A percentile compares a stretch with the other conserved stretches of the same genome.
Conservation (phyloP, 2,113 vertebrate genomes). For the Gnathonemus echidnorhynchus region DNA sequence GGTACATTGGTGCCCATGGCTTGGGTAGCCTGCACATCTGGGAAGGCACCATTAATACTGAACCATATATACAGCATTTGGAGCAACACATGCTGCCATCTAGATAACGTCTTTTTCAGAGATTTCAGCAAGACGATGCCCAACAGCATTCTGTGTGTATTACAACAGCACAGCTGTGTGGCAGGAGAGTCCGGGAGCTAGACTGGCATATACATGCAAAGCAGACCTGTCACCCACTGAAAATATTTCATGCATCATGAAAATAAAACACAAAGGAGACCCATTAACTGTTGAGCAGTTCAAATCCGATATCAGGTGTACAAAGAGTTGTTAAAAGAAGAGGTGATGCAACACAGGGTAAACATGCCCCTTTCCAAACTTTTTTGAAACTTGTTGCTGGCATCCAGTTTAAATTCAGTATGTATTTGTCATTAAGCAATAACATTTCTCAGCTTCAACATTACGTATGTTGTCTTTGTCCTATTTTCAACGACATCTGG, state of each 20-base stretch:
- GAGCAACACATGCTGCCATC: background rate
- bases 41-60: background rate
- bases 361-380: background rate
- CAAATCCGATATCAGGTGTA: background rate
- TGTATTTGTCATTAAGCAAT: background rate
- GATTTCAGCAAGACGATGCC: background rate
- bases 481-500: background rate
- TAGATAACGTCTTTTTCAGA: background rate
- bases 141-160: background rate
- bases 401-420: background rate
- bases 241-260: background rate
- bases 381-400: background rate
- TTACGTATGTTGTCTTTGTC: background rate
- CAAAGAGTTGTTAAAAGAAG: background rate
- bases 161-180: background rate
- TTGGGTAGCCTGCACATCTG: background rate
- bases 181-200: background rate
- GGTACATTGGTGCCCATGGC: background rate
- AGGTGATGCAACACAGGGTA: background rate
- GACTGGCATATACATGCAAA: background rate
- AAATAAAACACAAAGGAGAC: background rate
- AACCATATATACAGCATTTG: background rate
- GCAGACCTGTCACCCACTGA: background rate
- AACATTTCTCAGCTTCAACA: background rate
- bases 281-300: background rate